Conservation (phyloP, 2,113 vertebrate species). For the Lophius piscatorius region DNA sequence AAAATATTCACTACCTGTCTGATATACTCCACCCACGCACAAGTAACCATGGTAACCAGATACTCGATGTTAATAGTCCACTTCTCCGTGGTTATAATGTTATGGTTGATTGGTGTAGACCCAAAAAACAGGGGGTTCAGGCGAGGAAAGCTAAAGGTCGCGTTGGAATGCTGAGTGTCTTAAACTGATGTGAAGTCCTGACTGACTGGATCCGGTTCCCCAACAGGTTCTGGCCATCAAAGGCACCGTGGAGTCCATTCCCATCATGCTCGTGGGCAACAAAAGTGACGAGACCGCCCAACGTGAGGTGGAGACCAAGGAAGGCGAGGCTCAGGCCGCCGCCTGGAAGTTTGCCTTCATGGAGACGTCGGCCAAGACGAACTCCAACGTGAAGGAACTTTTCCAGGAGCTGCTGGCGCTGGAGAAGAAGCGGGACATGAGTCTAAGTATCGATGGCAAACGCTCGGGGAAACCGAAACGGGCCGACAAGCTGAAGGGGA, state of each 20-base stretch:
- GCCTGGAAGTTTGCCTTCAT: conserved; percentile 98
- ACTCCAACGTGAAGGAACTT: conserved; percentile 97
- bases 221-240: conserved; percentile 92
- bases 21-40: too few species aligned
- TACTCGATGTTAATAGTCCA: too few species aligned
- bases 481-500: conserved; percentile 94
- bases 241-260: conserved; percentile 91
- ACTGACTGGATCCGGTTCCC: too few species aligned
- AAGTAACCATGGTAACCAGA: too few species aligned
- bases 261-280: conserved; percentile 97
- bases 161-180: too few species aligned
- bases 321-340: conserved; percentile 91
- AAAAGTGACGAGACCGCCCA: conserved; percentile 97
- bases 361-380: conserved; percentile 99
- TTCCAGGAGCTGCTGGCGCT: conserved; percentile 98
- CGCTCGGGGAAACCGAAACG: conserved; percentile 91
- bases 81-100: too few species aligned
- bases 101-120: too few species aligned
- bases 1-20: too few species aligned
- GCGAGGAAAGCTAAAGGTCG: too few species aligned
- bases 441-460: conserved; percentile 94
- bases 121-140: too few species aligned
- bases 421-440: conserved; percentile 94
- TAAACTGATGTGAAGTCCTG: too few species aligned
- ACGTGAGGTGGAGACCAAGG: conserved; percentile 91